A percentile compares a stretch with the other conserved stretches of the same genome.
These are phyloP conservation scores for Triplophysa dalaica DNA, from an alignment of 2,113 vertebrate genomes.

Conservation along the genomic window DNA sequence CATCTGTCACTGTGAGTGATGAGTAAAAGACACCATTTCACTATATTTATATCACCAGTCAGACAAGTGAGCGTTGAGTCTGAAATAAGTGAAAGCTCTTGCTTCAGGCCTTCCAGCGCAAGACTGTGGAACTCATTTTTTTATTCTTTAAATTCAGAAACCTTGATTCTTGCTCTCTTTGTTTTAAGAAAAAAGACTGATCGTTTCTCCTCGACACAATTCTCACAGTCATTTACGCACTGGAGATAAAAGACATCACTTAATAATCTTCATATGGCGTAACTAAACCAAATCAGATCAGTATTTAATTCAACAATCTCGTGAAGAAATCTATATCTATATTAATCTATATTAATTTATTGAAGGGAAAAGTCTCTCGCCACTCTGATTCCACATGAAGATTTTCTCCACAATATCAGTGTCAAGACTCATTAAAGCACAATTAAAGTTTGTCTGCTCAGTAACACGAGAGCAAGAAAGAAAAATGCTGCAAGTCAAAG, in stretches of 20 bases:
- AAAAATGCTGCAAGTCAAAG: slow-evolving; percentile 14
- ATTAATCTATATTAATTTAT: too few relatives aligned
- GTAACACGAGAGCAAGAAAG: background rate
- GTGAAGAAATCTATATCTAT: background rate
- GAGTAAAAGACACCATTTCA: slow-evolving; percentile 26
- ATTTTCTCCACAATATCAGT: background rate
- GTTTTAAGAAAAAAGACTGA: background rate
- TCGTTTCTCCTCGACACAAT: background rate
- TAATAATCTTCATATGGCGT: background rate
- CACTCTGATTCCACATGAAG: background rate
- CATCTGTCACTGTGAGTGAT: too few relatives aligned
- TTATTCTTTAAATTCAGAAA: too few relatives aligned
- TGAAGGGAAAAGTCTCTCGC: background rate
- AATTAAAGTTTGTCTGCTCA: background rate
- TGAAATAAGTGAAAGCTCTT: background rate
- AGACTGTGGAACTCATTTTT: background rate
- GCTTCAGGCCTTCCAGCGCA: background rate
- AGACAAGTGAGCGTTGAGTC: too few relatives aligned
- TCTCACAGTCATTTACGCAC: background rate
- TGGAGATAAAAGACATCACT: background rate
- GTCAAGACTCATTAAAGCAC: slow-evolving; percentile 14
- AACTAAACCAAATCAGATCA: slow-evolving; percentile 4
- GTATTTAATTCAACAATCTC: background rate
- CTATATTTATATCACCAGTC: slow-evolving; percentile 21
- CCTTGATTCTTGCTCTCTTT: too few relatives aligned